phyloP scores from a whole-genome alignment of 2,113 vertebrate species.

The Mugil cephalus region DNA sequence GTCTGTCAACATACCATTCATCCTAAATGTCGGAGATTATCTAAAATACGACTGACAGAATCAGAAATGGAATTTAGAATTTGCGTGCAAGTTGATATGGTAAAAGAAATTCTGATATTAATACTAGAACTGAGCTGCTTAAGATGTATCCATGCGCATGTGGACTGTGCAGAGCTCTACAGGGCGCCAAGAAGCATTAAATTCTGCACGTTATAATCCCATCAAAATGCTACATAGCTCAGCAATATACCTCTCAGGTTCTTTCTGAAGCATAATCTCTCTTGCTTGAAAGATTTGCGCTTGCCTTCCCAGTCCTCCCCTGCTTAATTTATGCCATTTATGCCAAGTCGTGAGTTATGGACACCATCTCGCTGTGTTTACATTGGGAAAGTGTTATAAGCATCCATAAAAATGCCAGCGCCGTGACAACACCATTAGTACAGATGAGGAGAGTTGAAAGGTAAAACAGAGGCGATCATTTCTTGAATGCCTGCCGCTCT shows the following conservation, averaged over 20 bases:
- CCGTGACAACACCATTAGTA: conserved; percentile 67
- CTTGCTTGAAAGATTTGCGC: conserved; percentile 34
- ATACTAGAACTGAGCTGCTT: not conserved
- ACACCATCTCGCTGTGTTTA: conserved; percentile 50
- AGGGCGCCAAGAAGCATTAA: not conserved
- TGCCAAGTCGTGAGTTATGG: conserved; percentile 57
- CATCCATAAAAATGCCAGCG: conserved; percentile 59
- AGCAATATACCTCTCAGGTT: conserved; percentile 42
- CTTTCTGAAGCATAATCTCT: conserved; percentile 26
- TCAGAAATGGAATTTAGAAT: no score
- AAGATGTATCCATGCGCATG: not conserved
- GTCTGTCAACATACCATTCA: no score
- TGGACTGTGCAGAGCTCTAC: not conserved
- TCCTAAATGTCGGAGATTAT: no score
- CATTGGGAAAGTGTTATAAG: conserved; percentile 48
- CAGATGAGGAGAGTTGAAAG: conserved; percentile 78
- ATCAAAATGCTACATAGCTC: conserved; percentile 21
- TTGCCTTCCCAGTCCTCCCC: conserved; percentile 4
- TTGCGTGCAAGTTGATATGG: no score
- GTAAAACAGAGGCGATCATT: conserved; percentile 68
- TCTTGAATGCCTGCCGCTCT: conserved; percentile 48
- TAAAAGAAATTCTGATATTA: not conserved
- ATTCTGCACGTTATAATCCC: conserved; percentile 18
- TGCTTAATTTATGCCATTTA: conserved; percentile 41
- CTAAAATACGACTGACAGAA: no score